Base-by-base conservation (phyloP, 2,888 invertebrate species). In the Leptopilina drosophilae region DNA sequence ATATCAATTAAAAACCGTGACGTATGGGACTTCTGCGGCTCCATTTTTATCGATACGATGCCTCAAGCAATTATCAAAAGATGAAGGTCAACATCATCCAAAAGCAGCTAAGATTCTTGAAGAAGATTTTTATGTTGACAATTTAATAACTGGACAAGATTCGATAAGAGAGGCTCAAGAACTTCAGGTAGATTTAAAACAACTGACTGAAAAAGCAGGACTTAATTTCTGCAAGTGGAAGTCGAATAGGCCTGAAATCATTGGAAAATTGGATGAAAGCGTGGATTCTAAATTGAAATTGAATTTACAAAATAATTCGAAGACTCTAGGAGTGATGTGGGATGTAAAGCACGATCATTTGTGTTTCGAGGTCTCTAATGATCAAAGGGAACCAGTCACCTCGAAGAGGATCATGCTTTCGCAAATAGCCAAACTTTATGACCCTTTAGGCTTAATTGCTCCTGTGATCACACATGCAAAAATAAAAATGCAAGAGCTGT, bases 81-180 rank as follows among this genome's bases (percentile, higher is more conserved):
- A 33, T 8, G 33, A 26, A 9, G 26, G 26, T 15, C 12, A 5
- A 15, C n/a, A 15, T 20, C 20, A 62, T 20, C 62, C 62, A 8
- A 20, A 33, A 33, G 33, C 33, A 33, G 33, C 33, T 33, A 33
- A 5, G 33, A 62, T 9, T 14, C n/a, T 64, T 2, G 12, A 64
- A 15, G 11, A 64, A 20, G 78, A 78, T 40, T 76, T 78, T 20
- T 88, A 88, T 20, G n/a, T 15, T 20, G 20, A 20, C 62, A 7
- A 5, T 1, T 9, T 62, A 53, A 77, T 79, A 26, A 42, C 49
- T 73, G 78, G 77, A 14, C 12, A 33, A 64, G 75, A 59, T 20
- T n/a, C 53, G 62, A 9, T 62, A 9, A 26, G n/a, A 26, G 5
- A 78, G 40, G 15, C 56, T 12, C 46, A 20, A 12, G 8, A 56